Base-by-base conservation (phyloP, 2,888 invertebrate species). In the Petrophora chlorosata region DNA sequence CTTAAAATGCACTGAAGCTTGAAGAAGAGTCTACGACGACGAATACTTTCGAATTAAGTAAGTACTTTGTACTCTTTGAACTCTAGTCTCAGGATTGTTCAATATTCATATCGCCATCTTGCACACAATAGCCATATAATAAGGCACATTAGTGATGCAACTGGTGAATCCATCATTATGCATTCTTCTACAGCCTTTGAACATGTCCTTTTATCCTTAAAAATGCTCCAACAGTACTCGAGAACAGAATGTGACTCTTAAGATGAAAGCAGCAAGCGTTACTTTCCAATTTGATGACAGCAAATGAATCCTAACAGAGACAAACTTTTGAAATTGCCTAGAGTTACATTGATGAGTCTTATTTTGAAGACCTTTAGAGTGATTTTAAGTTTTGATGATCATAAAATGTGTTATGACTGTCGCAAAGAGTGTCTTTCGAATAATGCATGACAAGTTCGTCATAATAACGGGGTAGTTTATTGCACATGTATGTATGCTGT, bases 161-260 rank as follows among this genome's bases (percentile, higher is more conserved):
- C 62, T 64, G 63, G 70, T 76, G 72, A 71, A 75, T 74, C 68
- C 73, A 71, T 76, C 75, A 77, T 78, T 81, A 77, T 79, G 74
- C 73, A 79, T 72, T 69, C 73, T 63, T 65, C 56, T 56, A 65
- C 60, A 69, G 61, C 70, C 70, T 74, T 73, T 67, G 63, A 70
- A 73, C 76, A 75, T 77, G 79, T 78, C 77, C 77, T 79, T 76
- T 73, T 62, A 51, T 51, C 42, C 40, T 48, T 19, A 41, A 50
- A 53, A 49, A 45, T 30, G 12, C 52, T 12, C 19, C 53, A 56
- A 58, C 33, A 3, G 36, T 22, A 47, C 49, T 5, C 3, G 34
- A 43, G 50, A 45, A 35, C 16, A 9, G 28, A 44, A 15, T 16
- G 25, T 42, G 54, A 22, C 51, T 22, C 46, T 34, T 57, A 57